Evolutionary conservation across 2,888 invertebrate genomes (phyloP), one percentile per base, ranked within the genome.

Genomic region (Stegophylla sp.): DNA sequence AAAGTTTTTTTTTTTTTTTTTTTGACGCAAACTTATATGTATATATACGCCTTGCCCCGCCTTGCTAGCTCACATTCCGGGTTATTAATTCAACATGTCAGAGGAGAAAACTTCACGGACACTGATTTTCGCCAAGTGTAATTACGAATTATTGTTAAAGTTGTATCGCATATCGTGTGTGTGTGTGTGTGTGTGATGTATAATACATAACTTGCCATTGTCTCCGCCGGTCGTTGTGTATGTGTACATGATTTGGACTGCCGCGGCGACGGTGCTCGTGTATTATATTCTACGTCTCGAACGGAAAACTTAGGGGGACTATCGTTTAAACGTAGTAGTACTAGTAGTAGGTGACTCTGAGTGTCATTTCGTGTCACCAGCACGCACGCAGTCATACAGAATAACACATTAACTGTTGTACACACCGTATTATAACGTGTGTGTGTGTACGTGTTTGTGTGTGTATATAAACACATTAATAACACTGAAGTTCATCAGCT

Each of bases 91-190:
- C 67, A 56, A 67, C 67, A 1, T 67, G 76, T 66, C 66, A 56
- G 66, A 67, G 41, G 63, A 53, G 76, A 66, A 66, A 76, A 77
- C 76, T 77, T 67, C 45, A 53, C 5, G 76, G 66, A 77, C 67
- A 67, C 76, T 59, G 76, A 77, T 77, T 77, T 77, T 77, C 76
- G 5, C 45, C 76, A 20, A 66, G 67, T 45, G 76, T 77, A 56
- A 77, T 67, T 67, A 56, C 76, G 56, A 77, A 77, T 77, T 77
- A 77, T 77, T 56, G 76, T 77, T 77, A 56, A 77, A 77, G 76
- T 77, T 77, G 43, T 77, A 53, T 56, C 3, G 56, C n/a, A n/a
- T 48, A 72, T 17, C 28, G 17, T 72, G 10, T 56, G 7, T 3
- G 7, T 34, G 7, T 34, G 7, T 34, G 7, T 34, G 7, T 34